These are phyloP conservation scores for Dynastes hyllus DNA, from an alignment of 2,888 invertebrate genomes.

Conservation along the genomic window DNA sequence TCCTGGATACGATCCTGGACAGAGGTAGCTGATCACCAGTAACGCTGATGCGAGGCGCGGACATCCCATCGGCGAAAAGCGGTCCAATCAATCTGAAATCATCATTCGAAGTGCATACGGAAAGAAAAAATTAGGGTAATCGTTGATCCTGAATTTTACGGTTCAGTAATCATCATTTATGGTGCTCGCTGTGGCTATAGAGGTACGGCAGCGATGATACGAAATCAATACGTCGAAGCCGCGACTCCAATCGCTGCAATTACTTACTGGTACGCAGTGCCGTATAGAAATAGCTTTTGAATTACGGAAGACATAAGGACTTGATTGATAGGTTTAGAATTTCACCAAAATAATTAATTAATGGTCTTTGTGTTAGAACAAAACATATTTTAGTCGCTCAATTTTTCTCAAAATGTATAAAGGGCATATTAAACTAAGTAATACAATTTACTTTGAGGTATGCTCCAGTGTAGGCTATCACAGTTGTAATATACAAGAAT, in stretches of 20 bases:
- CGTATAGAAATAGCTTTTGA: too few relatives aligned
- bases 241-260: too few relatives aligned
- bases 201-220: neutral
- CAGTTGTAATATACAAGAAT: too few relatives aligned
- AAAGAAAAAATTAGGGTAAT: constrained; percentile 18
- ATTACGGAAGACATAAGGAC: too few relatives aligned
- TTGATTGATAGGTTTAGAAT: neutral
- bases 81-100: constrained; percentile 81
- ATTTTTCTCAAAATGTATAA: too few relatives aligned
- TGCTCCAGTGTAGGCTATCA: too few relatives aligned
- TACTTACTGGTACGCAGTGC: too few relatives aligned
- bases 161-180: constrained; percentile 26
- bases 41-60: constrained; percentile 86
- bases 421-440: too few relatives aligned
- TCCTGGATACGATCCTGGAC: constrained; percentile 89
- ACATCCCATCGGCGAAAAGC: constrained; percentile 88
- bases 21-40: constrained; percentile 86
- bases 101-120: neutral
- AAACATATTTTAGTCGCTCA: too few relatives aligned
- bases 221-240: neutral
- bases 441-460: too few relatives aligned
- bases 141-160: neutral
- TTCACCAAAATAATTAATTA: too few relatives aligned
- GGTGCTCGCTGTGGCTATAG: neutral
- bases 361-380: too few relatives aligned